These are phyloP conservation scores for Probosciger aterrimus DNA, from an alignment of 2,113 vertebrate genomes.

Conservation along the genomic window DNA sequence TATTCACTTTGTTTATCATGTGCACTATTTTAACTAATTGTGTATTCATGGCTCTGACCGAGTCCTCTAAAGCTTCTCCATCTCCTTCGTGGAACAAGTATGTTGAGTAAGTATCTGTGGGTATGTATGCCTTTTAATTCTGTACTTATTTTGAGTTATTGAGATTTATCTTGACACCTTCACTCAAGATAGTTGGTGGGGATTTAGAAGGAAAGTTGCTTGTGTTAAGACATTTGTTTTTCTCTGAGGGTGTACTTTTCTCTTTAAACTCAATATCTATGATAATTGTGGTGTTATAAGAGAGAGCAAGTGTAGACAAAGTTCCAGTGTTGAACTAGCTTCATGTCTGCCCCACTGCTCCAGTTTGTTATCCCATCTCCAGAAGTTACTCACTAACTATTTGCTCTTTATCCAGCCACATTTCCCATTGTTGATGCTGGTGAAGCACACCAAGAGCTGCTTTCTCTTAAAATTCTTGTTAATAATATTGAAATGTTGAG, in stretches of 20 bases:
- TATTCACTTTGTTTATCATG: slow-evolving; percentile 93
- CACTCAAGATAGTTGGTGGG: not conserved
- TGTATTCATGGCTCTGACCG: slow-evolving; percentile 86
- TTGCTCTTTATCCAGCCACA: not conserved
- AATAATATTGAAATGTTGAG: slow-evolving; percentile 24
- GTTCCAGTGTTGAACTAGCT: not conserved
- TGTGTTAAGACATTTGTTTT: not conserved
- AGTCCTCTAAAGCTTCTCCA: not conserved
- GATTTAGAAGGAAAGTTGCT: not conserved
- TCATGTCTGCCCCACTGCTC: not conserved
- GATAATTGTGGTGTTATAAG: not conserved
- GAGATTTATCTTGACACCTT: not conserved
- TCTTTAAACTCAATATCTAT: not conserved
- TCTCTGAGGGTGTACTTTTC: not conserved
- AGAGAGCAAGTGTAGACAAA: not conserved
- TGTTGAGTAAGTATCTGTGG: slow-evolving; percentile 87
- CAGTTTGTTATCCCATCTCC: not conserved
- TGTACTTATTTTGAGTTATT: not conserved
- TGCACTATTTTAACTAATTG: slow-evolving; percentile 95
- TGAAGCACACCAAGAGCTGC: not conserved
- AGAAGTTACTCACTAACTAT: not conserved
- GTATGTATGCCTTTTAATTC: not conserved
- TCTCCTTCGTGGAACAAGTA: slow-evolving; percentile 79
- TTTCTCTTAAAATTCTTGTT: not conserved
- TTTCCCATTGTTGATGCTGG: not conserved